A percentile compares a stretch with the other conserved stretches of the same genome.
These are phyloP conservation scores for Scarus forsteni DNA, from an alignment of 2,797 vertebrate genomes.

Conservation along the genomic window DNA sequence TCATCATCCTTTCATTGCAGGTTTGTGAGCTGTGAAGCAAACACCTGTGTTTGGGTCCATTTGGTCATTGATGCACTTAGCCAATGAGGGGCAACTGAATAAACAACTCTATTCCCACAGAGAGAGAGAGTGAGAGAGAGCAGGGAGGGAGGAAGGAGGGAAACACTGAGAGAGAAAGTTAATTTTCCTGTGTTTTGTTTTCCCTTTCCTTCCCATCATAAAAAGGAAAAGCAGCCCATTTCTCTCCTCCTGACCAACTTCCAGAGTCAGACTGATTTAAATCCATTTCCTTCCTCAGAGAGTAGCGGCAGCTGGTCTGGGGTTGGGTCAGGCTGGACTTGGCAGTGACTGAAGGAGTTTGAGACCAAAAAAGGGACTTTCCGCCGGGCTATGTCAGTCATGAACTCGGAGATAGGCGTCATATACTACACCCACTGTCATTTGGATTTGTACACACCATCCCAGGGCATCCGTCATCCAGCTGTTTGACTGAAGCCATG, in stretches of 20 bases:
- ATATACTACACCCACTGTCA: slow-evolving; percentile 8
- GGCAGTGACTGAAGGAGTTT: slow-evolving; percentile 34
- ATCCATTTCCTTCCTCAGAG: slow-evolving; percentile 44
- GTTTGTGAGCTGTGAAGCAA: slow-evolving; percentile 25
- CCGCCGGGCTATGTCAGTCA: slow-evolving; percentile 42
- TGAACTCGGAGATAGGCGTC: slow-evolving; percentile 28
- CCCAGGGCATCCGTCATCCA: slow-evolving; percentile 18
- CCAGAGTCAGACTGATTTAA: slow-evolving; percentile 46
- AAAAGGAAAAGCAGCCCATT: slow-evolving; percentile 36
- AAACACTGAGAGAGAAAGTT: slow-evolving; percentile 41
- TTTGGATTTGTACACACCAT: slow-evolving; percentile 1
- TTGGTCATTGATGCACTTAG: slow-evolving; percentile 65
- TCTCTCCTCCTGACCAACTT: slow-evolving; percentile 37
- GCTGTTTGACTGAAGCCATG: slow-evolving; percentile 16
- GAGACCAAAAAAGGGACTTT: slow-evolving; percentile 61
- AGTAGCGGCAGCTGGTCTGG: slow-evolving; percentile 49
- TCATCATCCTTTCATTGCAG: slow-evolving; percentile 15
- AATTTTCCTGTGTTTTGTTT: slow-evolving; percentile 48
- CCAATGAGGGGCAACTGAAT: slow-evolving; percentile 66
- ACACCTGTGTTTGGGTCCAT: slow-evolving; percentile 49
- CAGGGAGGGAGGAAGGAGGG: background rate
- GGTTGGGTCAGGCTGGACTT: slow-evolving; percentile 43
- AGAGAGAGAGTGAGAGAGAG: slow-evolving; percentile 13
- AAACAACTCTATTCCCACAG: slow-evolving; percentile 64
- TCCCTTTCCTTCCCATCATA: slow-evolving; percentile 38